Evolutionary conservation across 2,888 invertebrate species (phyloP).

Genomic region (Nomada fucata): DNA sequence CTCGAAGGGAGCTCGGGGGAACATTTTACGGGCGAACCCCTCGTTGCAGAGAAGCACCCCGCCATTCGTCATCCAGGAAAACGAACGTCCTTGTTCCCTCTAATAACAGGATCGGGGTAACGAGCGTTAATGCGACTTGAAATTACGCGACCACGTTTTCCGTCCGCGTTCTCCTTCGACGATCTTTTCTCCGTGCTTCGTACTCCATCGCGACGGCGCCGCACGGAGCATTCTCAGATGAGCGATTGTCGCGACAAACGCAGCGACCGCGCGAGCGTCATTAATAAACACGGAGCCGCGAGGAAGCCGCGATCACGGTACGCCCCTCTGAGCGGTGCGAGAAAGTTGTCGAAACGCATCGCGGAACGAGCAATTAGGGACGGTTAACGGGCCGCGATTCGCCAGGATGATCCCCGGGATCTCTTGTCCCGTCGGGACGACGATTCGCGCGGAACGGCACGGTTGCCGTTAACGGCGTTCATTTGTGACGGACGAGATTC

Average conservation of each 20-base stretch:
- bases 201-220: no score
- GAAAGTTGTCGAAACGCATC: background rate
- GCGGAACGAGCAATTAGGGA: conserved; percentile 7
- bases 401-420: background rate
- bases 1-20: conserved; percentile 1
- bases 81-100: conserved; percentile 46
- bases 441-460: background rate
- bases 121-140: conserved; percentile 62
- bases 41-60: background rate
- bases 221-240: conserved; percentile 33
- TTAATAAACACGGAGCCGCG: conserved; percentile 55
- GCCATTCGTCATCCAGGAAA: conserved; percentile 57
- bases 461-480: background rate
- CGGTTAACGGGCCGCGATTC: conserved; percentile 4
- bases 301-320: conserved; percentile 47
- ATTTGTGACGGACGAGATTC: background rate
- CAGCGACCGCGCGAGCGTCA: conserved; percentile 48
- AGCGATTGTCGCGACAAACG: conserved; percentile 53
- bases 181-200: background rate
- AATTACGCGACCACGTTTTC: conserved; percentile 52
- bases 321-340: background rate
- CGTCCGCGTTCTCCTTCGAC: background rate
- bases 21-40: background rate
- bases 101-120: conserved; percentile 60
- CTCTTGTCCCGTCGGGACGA: background rate